Percentiles rank a stretch among this genome's conserved stretches.
Evolutionary conservation across 2,888 invertebrate species (phyloP).

Genomic region (Thereva nobilitata): DNA sequence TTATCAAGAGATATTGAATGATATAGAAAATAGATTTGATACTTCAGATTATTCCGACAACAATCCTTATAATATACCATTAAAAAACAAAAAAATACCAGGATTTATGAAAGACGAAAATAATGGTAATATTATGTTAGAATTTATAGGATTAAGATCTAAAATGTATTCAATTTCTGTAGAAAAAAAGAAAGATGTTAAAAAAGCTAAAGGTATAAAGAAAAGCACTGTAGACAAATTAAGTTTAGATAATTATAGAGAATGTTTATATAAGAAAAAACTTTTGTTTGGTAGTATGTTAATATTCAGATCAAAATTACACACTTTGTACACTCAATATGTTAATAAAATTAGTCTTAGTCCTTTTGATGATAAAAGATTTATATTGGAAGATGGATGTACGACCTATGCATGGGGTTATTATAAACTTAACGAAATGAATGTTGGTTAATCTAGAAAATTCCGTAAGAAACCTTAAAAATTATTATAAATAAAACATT

Average conservation of each 20-base stretch:
- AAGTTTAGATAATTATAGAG: slow-evolving; percentile 4
- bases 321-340: slow-evolving; percentile 7
- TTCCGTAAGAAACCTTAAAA: no score
- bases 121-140: slow-evolving; percentile 2
- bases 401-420: background rate
- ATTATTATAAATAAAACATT: no score
- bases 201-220: slow-evolving; percentile 45
- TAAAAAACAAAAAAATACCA: no score
- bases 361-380: slow-evolving; percentile 5
- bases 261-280: no score
- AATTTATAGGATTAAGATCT: slow-evolving; percentile 44
- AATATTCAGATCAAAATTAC: slow-evolving; percentile 4
- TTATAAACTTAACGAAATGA: no score
- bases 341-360: slow-evolving; percentile 5
- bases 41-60: no score
- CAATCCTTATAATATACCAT: no score
- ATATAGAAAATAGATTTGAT: background rate
- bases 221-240: slow-evolving; percentile 23
- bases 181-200: slow-evolving; percentile 37
- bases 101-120: slow-evolving; percentile 16
- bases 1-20: no score
- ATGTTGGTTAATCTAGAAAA: no score
- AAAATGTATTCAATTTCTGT: slow-evolving; percentile 46
- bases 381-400: background rate
- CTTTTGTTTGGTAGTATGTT: background rate